Evolutionary conservation across 2,888 invertebrate species (phyloP).

Genomic region (Strigamia crassipes): DNA sequence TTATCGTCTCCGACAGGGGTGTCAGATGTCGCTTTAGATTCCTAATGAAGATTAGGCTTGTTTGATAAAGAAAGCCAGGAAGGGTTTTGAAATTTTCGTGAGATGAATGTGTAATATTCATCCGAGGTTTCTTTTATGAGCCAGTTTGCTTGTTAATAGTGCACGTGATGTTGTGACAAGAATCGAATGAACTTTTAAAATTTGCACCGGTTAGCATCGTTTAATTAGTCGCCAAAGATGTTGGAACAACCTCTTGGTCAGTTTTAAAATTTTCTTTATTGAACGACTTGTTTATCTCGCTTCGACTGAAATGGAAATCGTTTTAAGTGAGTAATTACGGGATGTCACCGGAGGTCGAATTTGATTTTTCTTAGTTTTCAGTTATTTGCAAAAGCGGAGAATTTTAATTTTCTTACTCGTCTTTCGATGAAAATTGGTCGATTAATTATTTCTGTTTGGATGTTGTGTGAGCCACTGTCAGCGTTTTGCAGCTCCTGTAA

Average conservation of each 20-base stretch:
- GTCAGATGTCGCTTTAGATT: neutral
- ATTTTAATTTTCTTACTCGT: neutral
- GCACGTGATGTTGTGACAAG: constrained; percentile 7
- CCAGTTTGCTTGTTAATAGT: constrained; percentile 7
- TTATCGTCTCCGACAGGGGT: neutral
- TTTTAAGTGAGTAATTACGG: neutral
- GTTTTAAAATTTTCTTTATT: neutral
- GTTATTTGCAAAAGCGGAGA: neutral
- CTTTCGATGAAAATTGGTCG: neutral
- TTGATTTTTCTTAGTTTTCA: neutral
- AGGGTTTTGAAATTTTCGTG: neutral
- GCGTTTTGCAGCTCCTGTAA: neutral
- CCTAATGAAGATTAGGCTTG: constrained; percentile 6
- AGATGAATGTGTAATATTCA: constrained; percentile 2
- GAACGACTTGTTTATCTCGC: neutral
- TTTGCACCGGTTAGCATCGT: neutral
- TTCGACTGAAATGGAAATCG: neutral
- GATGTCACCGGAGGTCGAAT: neutral
- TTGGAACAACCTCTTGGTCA: neutral
- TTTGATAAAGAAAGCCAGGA: neutral
- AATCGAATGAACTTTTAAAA: neutral
- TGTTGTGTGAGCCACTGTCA: constrained; percentile 6
- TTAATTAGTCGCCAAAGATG: neutral
- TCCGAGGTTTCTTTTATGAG: constrained; percentile 7
- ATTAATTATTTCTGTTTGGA: neutral